phyloP scores from a whole-genome alignment of 2,113 vertebrate genomes.

The Podilymbus podiceps region DNA sequence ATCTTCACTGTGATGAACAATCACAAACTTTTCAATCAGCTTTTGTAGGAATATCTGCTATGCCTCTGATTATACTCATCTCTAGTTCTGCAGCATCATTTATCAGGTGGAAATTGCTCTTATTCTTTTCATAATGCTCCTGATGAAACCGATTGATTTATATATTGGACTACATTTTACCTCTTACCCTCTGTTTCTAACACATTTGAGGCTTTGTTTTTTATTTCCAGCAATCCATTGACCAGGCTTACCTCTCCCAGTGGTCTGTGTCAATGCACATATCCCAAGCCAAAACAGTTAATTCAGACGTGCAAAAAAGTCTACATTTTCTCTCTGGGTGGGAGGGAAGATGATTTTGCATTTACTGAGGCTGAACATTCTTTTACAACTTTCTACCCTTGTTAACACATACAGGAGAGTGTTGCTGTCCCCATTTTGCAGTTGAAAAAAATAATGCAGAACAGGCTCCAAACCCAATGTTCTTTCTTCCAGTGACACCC shows the following conservation, averaged over 20 bases:
- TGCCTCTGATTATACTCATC: not conserved
- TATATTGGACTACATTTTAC: not conserved
- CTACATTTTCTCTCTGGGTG: not conserved
- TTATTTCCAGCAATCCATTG: not conserved
- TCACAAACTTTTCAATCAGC: not conserved
- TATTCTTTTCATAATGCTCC: accelerated
- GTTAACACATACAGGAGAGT: not conserved
- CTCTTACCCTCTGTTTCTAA: not conserved
- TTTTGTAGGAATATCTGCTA: not conserved
- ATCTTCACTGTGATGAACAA: not conserved
- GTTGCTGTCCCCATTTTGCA: not conserved
- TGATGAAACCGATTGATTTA: not conserved
- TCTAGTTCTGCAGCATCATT: not conserved
- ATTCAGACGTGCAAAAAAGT: not conserved
- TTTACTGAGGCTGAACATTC: not conserved
- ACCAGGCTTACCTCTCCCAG: not conserved
- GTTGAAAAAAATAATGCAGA: not conserved
- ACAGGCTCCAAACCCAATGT: not conserved
- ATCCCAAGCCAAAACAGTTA: not conserved
- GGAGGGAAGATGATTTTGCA: not conserved
- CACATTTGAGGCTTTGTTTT: not conserved
- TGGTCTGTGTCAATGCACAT: not conserved
- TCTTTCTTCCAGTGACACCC: not conserved
- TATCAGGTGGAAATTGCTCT: not conserved
- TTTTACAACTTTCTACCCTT: not conserved